Base-by-base conservation (phyloP, 2,888 invertebrate species). In the Leucoma salicis region DNA sequence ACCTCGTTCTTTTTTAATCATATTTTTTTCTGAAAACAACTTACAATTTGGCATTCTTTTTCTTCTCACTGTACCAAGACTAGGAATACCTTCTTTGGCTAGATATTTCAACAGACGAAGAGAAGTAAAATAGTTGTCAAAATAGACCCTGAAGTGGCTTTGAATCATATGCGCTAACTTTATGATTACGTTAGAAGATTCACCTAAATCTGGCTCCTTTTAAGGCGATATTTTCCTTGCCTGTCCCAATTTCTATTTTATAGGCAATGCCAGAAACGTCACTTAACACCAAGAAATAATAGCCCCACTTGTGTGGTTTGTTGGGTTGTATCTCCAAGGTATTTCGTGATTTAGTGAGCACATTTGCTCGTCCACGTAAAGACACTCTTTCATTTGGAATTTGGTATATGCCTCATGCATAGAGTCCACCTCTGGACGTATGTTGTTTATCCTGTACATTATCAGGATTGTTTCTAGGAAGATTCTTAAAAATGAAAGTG, bases 231-330 rank as follows among this genome's bases (percentile, higher is more conserved):
- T 18, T 18, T 18, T 18, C 18, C 18, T 18, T 18, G 18, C 18
- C 18, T 5, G 18, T 7, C 7, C 7, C 18, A 10, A 35, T 32
- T 51, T 75, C 67, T 31, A 54, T 52, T 36, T 69, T 65, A 39
- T 72, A 69, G 5, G 58, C 63, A 42, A 49, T 66, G 3, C 68
- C 45, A 33, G 49, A 45, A 11, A 63, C 57, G 12, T 62, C 61
- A 58, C 65, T 50, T 21, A 72, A 42, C 4, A 74, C 67, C 41
- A 47, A 66, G 3, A 66, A 39, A 43, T 67, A 67, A 35, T 56
- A 70, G 5, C 70, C 70, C 63, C 64, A 68, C 57, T 74, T 75
- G 39, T 70, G 60, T 5, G 72, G 70, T 38, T 73, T 74, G 14
- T 61, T 49, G n/a, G 70, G 64, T 63, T 60, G 39, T 74, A 77